These are phyloP conservation scores for Tragelaphus scriptus DNA, from an alignment of 2,113 vertebrate genomes.

Conservation along the genomic window DNA sequence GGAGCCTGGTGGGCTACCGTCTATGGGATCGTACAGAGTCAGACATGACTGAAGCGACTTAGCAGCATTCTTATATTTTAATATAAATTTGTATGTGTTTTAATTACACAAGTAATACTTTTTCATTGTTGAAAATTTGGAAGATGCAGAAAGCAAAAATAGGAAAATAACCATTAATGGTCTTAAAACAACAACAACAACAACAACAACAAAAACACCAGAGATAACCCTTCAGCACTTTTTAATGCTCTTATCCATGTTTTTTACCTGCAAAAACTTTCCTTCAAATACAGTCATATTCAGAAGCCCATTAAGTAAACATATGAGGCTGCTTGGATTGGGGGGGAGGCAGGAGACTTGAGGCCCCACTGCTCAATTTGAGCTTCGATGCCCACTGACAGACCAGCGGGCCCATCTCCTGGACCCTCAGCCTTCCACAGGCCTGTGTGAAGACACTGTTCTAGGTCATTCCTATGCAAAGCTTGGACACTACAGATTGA, in stretches of 20 bases:
- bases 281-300: background rate
- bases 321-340: background rate
- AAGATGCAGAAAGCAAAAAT: constrained; percentile 20
- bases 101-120: background rate
- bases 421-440: background rate
- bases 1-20: too few species aligned
- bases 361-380: background rate
- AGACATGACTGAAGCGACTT: too few species aligned
- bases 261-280: background rate
- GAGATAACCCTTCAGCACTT: background rate
- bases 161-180: background rate
- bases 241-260: background rate
- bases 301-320: background rate
- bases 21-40: too few species aligned
- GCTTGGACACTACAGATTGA: background rate
- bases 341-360: background rate
- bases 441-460: background rate
- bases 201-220: background rate
- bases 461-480: background rate
- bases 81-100: constrained; percentile 6
- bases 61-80: background rate
- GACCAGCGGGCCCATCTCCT: background rate
- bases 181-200: background rate
- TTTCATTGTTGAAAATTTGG: constrained; percentile 20
- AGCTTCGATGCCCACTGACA: background rate